These are phyloP conservation scores for Zaprionus kolodkinae DNA, from an alignment of 1,140 invertebrate genomes.

Conservation along the genomic window DNA sequence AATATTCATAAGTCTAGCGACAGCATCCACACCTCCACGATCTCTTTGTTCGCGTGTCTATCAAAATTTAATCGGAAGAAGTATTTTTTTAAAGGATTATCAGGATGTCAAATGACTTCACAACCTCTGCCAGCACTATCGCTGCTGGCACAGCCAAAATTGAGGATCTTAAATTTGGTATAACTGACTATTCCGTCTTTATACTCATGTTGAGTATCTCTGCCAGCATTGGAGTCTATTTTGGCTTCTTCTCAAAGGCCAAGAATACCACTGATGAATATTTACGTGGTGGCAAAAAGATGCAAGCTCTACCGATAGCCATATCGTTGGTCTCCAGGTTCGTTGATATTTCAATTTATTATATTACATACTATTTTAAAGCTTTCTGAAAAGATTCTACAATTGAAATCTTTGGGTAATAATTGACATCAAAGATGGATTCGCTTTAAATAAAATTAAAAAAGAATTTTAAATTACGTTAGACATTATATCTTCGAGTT, in stretches of 20 bases:
- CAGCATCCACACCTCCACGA: slow-evolving; percentile 42
- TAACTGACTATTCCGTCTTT: slow-evolving; percentile 87
- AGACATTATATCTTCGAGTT: neutral
- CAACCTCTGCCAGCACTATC: slow-evolving; percentile 33
- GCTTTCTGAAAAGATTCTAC: neutral
- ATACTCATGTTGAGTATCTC: slow-evolving; percentile 87
- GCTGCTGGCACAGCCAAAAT: slow-evolving; percentile 19
- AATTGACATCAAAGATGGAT: neutral
- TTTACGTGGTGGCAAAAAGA: slow-evolving; percentile 87
- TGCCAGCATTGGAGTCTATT: slow-evolving; percentile 88
- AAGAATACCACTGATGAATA: slow-evolving; percentile 86
- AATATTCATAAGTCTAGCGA: slow-evolving; percentile 31
- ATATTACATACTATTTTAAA: neutral
- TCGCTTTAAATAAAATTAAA: neutral
- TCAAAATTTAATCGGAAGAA: neutral
- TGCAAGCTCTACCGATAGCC: slow-evolving; percentile 88
- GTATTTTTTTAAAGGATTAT: neutral
- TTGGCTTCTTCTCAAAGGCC: slow-evolving; percentile 85
- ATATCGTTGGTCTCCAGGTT: slow-evolving; percentile 88
- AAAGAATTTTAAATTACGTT: neutral
- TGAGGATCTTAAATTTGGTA: slow-evolving; percentile 80
- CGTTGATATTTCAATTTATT: slow-evolving; percentile 2
- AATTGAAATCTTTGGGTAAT: neutral
- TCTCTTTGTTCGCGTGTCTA: neutral
- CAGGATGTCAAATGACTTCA: slow-evolving; percentile 36